Conservation (phyloP, 2,113 vertebrate genomes). For the Rattus rattus region DNA sequence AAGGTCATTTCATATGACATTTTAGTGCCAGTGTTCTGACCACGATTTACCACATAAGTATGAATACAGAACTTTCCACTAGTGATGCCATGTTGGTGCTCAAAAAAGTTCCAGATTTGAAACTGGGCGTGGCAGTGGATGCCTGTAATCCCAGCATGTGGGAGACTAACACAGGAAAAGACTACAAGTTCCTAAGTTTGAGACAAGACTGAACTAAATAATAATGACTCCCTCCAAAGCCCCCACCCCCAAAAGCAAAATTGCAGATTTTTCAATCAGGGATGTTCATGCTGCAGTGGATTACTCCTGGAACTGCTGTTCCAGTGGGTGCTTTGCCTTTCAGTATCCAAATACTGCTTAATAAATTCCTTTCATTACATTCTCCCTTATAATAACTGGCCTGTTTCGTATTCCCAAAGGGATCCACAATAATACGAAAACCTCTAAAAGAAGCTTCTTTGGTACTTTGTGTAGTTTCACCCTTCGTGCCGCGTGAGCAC, state of each 20-base stretch:
- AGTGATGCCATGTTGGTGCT: neutral
- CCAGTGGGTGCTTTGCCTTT: neutral
- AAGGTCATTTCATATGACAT: neutral
- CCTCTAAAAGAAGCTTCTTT: slow-evolving; percentile 3
- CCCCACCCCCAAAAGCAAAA: neutral
- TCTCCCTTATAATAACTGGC: slow-evolving; percentile 12
- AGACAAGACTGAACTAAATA: neutral
- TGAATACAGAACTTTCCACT: neutral
- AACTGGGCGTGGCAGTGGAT: neutral
- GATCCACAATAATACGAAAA: neutral
- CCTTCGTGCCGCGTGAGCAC: neutral
- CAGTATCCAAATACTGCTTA: neutral
- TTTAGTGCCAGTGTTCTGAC: neutral
- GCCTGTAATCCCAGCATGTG: too few species aligned
- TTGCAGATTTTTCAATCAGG: neutral
- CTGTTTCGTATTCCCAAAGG: slow-evolving; percentile 31
- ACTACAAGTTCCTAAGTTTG: neutral
- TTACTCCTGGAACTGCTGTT: neutral
- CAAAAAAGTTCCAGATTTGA: slow-evolving; percentile 15
- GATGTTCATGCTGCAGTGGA: neutral
- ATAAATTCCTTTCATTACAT: slow-evolving; percentile 23
- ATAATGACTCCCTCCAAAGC: neutral
- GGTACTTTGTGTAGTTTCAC: slow-evolving; percentile 4
- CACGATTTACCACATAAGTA: neutral
- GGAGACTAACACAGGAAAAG: neutral